Base-by-base conservation (phyloP, 2,113 vertebrate species). In the Typhlomys cinereus region DNA sequence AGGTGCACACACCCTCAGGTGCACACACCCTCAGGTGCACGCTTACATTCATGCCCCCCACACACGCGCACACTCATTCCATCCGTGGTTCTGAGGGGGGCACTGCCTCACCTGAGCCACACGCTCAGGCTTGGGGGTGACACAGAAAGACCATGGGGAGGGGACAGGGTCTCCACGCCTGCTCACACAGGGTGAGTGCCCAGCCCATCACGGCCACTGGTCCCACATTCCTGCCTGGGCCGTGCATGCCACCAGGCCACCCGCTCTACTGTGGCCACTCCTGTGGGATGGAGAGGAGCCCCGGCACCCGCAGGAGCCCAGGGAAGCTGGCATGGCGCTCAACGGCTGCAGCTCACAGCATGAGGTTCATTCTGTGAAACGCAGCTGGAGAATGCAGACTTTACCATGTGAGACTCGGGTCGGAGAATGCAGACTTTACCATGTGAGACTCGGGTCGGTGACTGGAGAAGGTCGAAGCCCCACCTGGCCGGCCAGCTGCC, bases 71-170 rank as follows among this genome's bases (percentile, higher is more conserved):
- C n/a, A 27, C 64, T 70, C 20, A 4, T 46, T 8, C 15, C 10
- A 12, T 27, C 39, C 15, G 1, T 0, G 2, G 59, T 8, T 54
- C 78, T 12, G 29, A 69, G 59, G 14, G 2, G 18, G 83, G 4
- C 12, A 0, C 14, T 46, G 8, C n/a, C 46, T 59, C 23, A 11
- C 21, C 34, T 25, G 29, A 1, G 0, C 44, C 41, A 29, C 15
- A 11, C n/a, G 34, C 82, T 17, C 1, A 15, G 29, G 54, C 69
- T n/a, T 34, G 44, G 29, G 69, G 14, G 27, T 31, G 20, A 29
- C 21, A 18, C 11, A 7, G 14, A 29, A 9, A 46, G 70, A 39
- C 34, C 69, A 59, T 20, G 34, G 20, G 25, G 17, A 21, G 10
- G 3, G 39, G 23, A 44, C 27, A 39, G 36, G n/a, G 39, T 31